Evolutionary conservation across 2,888 invertebrate genomes (phyloP), one percentile per base, ranked within the genome.

Genomic region (Lasioglossum malachurum): DNA sequence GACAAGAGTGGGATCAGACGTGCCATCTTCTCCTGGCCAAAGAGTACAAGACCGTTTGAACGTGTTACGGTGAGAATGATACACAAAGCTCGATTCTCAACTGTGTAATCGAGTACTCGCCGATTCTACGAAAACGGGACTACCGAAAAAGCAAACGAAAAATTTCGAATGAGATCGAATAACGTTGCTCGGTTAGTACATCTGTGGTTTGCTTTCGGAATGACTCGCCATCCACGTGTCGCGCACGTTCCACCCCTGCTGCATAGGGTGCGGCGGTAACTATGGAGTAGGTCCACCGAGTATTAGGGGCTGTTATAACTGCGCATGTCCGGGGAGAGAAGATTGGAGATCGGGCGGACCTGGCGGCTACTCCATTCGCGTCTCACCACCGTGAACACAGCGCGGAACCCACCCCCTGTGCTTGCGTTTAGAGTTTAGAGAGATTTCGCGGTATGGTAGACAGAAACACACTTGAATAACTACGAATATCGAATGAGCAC

Each of bases 401-500:
- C 23, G 10, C 69, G 23, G 38, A 35, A 10, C 23, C 10, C 38
- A 23, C 10, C 35, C 67, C 10, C 38, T 4, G 57, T 57, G 69
- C 38, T 64, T 64, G 64, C 64, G 7, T 64, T 64, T 31, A 64
- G 31, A 64, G 38, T 69, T 69, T 38, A 38, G 69, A 69, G 69
- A 69, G 69, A 69, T 69, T 38, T 69, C 38, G 69, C 69, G 69
- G 35, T 35, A 23, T 23, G 38, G 35, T 38, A 69, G 69, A 38
- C 69, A 38, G 69, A 69, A 69, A 69, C 35, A 23, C 69, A 69
- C 23, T 38, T 23, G 69, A 69, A 69, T 69, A 38, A 69, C 38
- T 69, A 38, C 69, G 69, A 69, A 69, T 38, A 69, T 69, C 69
- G 69, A 69, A 69, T 69, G 69, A 69, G 69, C 69, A 69, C 69